These are phyloP conservation scores for Chiloscyllium punctatum DNA, from an alignment of 2,797 vertebrate genomes.

Conservation along the genomic window DNA sequence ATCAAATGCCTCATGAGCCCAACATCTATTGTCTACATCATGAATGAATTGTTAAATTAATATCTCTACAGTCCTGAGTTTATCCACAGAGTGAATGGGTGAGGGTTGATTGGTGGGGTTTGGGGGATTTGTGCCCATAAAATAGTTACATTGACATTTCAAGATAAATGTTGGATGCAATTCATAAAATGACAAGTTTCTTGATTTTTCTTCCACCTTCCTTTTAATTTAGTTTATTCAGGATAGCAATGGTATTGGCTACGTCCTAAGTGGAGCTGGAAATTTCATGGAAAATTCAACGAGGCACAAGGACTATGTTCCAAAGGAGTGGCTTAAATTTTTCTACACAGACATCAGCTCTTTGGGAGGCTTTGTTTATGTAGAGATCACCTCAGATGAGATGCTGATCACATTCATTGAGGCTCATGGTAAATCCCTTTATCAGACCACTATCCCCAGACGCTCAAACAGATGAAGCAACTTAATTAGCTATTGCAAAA, in stretches of 20 bases:
- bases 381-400: conserved; percentile 63
- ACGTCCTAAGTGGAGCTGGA: conserved; percentile 82
- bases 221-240: conserved; percentile 64
- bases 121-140: too few species aligned
- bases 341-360: conserved; percentile 67
- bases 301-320: conserved; percentile 63
- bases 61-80: too few species aligned
- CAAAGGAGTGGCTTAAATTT: conserved; percentile 72
- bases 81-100: too few species aligned
- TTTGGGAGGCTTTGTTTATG: conserved; percentile 74
- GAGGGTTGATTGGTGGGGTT: too few species aligned
- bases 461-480: conserved; percentile 44
- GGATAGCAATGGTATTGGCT: conserved; percentile 64
- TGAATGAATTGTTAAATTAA: too few species aligned
- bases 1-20: too few species aligned
- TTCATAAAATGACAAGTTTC: neutral
- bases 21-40: too few species aligned
- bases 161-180: neutral
- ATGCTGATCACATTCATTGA: conserved; percentile 74
- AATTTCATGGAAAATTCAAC: conserved; percentile 79
- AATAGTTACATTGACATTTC: neutral
- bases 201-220: neutral
- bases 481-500: neutral
- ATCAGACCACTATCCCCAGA: conserved; percentile 65
- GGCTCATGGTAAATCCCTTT: conserved; percentile 76